These are phyloP conservation scores for Saguinus midas DNA, from an alignment of 2,113 vertebrate genomes.

Conservation along the genomic window DNA sequence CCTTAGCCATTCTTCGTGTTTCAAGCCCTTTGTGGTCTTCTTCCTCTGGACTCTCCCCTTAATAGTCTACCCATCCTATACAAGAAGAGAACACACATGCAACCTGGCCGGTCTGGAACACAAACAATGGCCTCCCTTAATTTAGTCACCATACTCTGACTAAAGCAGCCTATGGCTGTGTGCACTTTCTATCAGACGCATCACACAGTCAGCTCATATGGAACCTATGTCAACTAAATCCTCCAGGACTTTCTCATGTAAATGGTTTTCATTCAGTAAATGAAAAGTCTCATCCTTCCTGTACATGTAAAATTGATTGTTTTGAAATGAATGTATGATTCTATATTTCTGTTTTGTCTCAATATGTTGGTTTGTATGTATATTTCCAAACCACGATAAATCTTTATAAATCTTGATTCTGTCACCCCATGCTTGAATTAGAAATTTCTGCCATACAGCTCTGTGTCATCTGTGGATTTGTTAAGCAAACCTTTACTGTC, in stretches of 20 bases:
- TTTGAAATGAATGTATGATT: conserved; percentile 17
- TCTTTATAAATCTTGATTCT: conserved; percentile 24
- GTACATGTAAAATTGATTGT: neutral
- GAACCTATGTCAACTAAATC: neutral
- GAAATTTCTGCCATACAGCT: neutral
- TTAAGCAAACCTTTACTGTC: neutral
- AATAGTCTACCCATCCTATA: neutral
- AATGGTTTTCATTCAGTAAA: neutral
- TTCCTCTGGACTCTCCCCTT: neutral
- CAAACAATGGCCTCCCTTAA: neutral
- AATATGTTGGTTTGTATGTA: neutral
- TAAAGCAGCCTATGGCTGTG: neutral
- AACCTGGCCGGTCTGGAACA: neutral
- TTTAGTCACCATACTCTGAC: neutral
- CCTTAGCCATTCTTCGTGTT: neutral
- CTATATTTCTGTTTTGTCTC: conserved; percentile 7
- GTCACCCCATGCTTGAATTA: neutral
- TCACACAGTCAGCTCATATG: neutral
- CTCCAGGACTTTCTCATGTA: neutral
- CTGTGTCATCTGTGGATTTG: neutral
- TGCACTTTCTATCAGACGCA: neutral
- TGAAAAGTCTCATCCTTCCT: neutral
- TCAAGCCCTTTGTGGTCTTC: neutral
- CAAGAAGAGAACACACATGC: neutral
- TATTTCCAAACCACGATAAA: neutral